Evolutionary conservation across 2,113 vertebrate genomes (phyloP), one percentile per base, ranked within the genome.

Genomic region (Ophiodon elongatus): DNA sequence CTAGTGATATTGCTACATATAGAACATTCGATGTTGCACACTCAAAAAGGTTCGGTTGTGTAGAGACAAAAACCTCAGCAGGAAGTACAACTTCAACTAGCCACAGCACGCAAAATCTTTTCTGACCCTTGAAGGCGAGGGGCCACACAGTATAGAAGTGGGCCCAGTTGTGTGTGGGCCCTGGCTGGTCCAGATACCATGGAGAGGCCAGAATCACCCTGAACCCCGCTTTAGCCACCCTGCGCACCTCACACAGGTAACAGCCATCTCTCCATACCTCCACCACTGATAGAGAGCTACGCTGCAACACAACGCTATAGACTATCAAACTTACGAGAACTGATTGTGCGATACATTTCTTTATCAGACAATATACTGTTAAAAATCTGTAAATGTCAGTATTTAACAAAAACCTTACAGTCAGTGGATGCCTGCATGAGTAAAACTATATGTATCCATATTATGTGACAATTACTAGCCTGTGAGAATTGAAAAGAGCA

Each of bases 161-260:
- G 66, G 96, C 93, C 97, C 98, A 99, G 92, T 98, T 95, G 77
- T 97, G 96, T 65, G 96, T 97, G 0, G 97, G 97, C 35, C 94
- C 94, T 65, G 97, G 96, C 64, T 76, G 90, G 89, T 99, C 98
- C 87, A 99, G 96, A 88, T 99, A 99, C 97, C 98, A 99, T 3
- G 97, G 97, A 1, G 97, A 94, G 23, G 97, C 97, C 10, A 99
- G 94, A 83, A 99, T 94, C 47, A 94, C 95, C 13, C 84, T 93
- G 84, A 96, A 95, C 52, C 97, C 96, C 3, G 96, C 96, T 60
- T 91, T 90, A 50, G 94, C 96, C 91, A 97, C 94, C 33, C 86
- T 91, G 0, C 94, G 92, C 87, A 97, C 83, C 88, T 98, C 96
- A 9, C 95, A 91, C 76, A 89, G 39, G 85, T 98, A 99, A 0